Evolutionary conservation across 1,140 invertebrate species (phyloP), one percentile per base, ranked within the genome.

Genomic region (Prorops nasuta): DNA sequence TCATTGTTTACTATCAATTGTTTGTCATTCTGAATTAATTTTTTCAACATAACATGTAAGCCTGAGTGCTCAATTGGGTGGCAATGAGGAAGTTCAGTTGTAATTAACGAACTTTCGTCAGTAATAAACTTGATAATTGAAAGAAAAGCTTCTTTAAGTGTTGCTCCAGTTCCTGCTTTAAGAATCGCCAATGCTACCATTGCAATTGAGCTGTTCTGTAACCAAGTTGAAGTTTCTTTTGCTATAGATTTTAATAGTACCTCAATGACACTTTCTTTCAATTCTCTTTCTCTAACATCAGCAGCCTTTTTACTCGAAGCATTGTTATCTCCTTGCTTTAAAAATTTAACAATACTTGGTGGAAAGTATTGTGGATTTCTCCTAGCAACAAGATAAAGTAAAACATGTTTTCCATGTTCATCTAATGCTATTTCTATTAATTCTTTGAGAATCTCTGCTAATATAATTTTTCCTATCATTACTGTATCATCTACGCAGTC

Each of bases 401-500:
- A 69, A 1, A 86, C 85, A 71, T 84, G 84, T 45, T 82, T 83
- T 3, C 89, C 89, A 74, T 85, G 84, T 66, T 91, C 86, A 69
- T 89, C 85, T 20, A 76, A 66, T 1, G 84, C 84, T 17, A 98
- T 78, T 17, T 87, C 85, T 34, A 84, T 79, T 0, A 94, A 60
- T 64, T 89, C 83, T 6, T 81, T 84, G 19, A 89, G 73, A 38
- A 98, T 72, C 63, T 92, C 88, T 42, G 87, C 74, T 15, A 92
- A 74, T 35, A 92, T 83, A 10, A 86, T 84, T 76, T 97, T 96
- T 56, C 89, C 89, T 16, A 96, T 79, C 1, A 97, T 75, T 38
- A 92, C 87, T 2, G 94, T 98, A 63, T 98, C 94, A 74, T 98
- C 96, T 1, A 95, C 86, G n/a, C 83, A 81, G 69, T 97, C 94